phyloP scores from a whole-genome alignment of 2,888 invertebrate genomes.

The Gasteruption jaculator region DNA sequence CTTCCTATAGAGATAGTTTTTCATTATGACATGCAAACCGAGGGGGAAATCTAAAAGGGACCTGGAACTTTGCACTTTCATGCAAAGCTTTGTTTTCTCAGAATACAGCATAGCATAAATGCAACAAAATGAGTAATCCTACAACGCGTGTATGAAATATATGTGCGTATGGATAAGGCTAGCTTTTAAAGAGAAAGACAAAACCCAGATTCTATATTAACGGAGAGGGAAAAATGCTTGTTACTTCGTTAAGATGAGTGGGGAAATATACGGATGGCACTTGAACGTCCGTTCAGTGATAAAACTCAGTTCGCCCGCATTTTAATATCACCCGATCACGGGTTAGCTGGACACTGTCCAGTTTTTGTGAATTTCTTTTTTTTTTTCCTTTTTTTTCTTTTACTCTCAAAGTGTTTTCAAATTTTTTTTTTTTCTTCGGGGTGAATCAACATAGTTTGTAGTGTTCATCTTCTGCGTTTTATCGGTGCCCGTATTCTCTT shows the following conservation, averaged over 20 bases:
- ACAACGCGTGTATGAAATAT: too few species aligned
- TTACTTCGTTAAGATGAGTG: conserved; percentile 19
- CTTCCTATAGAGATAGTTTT: too few species aligned
- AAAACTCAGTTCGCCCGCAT: conserved; percentile 39
- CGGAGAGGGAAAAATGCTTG: conserved; percentile 8
- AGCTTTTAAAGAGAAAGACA: too few species aligned
- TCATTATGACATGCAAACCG: too few species aligned
- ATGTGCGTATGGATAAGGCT: too few species aligned
- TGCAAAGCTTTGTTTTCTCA: conserved; percentile 25
- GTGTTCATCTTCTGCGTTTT: too few species aligned
- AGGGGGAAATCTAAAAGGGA: too few species aligned
- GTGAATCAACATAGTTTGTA: too few species aligned
- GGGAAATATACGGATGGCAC: conserved; percentile 34
- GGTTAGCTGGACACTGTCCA: conserved; percentile 30
- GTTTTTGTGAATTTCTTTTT: conserved; percentile 10
- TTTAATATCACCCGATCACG: conserved; percentile 37
- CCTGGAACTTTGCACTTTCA: conserved; percentile 32
- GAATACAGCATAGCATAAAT: conserved; percentile 17
- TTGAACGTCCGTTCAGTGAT: conserved; percentile 30
- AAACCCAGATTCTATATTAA: conserved; percentile 9
- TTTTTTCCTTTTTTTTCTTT: conserved; percentile 4
- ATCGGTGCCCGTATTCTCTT: too few species aligned
- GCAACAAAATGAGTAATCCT: too few species aligned
- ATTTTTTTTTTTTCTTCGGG: too few species aligned
- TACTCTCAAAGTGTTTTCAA: too few species aligned